Conservation (phyloP, 2,888 invertebrate species). For the Lamproptera curius region DNA sequence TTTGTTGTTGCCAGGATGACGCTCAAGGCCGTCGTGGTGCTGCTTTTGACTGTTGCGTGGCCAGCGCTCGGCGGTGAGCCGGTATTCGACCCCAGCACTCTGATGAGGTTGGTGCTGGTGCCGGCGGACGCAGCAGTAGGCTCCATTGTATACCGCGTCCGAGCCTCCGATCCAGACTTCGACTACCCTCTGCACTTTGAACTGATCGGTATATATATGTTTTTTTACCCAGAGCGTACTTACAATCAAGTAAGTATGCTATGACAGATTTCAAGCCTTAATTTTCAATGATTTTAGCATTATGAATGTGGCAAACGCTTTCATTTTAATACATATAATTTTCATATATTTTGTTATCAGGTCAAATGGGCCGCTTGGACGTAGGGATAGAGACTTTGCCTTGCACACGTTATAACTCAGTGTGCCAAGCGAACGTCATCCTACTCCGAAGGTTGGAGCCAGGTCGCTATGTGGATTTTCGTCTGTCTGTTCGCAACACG, state of each 20-base stretch:
- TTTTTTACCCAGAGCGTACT: too few relatives aligned
- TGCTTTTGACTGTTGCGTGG: constrained; percentile 44
- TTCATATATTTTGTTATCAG: constrained; percentile 36
- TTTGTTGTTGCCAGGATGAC: constrained; percentile 62
- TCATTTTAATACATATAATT: too few relatives aligned
- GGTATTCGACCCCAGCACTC: constrained; percentile 89
- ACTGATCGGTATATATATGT: constrained; percentile 79
- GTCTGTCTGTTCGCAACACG: constrained; percentile 84
- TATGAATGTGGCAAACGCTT: too few relatives aligned
- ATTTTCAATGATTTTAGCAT: neutral
- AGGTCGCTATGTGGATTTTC: constrained; percentile 91
- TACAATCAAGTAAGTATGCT: too few relatives aligned
- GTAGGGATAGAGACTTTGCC: constrained; percentile 89
- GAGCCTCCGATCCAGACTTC: constrained; percentile 92
- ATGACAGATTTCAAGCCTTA: neutral
- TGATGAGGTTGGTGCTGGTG: constrained; percentile 89
- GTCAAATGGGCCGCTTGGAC: constrained; percentile 85
- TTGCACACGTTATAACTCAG: constrained; percentile 91
- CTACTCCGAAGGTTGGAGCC: constrained; percentile 86
- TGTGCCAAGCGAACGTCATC: constrained; percentile 93
- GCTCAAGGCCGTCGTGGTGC: constrained; percentile 60
- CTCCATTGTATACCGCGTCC: constrained; percentile 91
- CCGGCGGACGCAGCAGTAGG: constrained; percentile 91
- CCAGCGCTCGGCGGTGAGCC: constrained; percentile 81
- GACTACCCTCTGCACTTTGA: constrained; percentile 92